Conservation (phyloP, 53 echinoderm and acorn worm genomes). For the Astropecten irregularis region DNA sequence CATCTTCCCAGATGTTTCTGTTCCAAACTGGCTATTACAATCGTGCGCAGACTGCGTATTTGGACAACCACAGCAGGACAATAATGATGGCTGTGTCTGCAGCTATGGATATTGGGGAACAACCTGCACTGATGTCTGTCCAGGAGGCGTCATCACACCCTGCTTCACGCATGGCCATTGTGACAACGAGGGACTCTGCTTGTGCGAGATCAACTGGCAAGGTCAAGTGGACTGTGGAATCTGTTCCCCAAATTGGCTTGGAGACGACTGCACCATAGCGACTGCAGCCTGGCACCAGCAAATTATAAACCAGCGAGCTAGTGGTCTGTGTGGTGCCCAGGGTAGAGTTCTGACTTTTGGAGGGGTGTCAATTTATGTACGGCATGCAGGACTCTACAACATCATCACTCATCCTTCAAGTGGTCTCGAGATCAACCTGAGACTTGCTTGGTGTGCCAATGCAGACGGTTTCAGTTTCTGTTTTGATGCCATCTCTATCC, state of each 20-base stretch:
- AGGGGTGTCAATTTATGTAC: constrained; percentile 70
- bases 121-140: constrained; percentile 67
- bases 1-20: constrained; percentile 15
- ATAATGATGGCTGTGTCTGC: constrained; percentile 57
- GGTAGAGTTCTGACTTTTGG: constrained; percentile 73
- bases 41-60: constrained; percentile 65
- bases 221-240: constrained; percentile 47
- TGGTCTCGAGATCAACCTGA: constrained; percentile 45
- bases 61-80: constrained; percentile 34
- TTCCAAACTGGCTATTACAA: constrained; percentile 61
- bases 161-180: constrained; percentile 75
- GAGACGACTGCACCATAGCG: constrained; percentile 75
- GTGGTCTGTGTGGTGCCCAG: constrained; percentile 45
- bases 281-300: constrained; percentile 27
- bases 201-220: constrained; percentile 75
- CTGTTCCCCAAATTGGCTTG: constrained; percentile 72
- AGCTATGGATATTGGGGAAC: constrained; percentile 70
- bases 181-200: constrained; percentile 56
- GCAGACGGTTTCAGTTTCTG: constrained; percentile 53
- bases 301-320: constrained; percentile 6
- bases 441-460: constrained; percentile 65
- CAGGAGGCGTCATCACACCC: constrained; percentile 74
- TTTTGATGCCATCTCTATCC: constrained; percentile 75
- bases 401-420: constrained; percentile 46
- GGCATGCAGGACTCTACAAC: constrained; percentile 54